Conservation (phyloP, 2,113 vertebrate genomes). For the Channa maculata region DNA sequence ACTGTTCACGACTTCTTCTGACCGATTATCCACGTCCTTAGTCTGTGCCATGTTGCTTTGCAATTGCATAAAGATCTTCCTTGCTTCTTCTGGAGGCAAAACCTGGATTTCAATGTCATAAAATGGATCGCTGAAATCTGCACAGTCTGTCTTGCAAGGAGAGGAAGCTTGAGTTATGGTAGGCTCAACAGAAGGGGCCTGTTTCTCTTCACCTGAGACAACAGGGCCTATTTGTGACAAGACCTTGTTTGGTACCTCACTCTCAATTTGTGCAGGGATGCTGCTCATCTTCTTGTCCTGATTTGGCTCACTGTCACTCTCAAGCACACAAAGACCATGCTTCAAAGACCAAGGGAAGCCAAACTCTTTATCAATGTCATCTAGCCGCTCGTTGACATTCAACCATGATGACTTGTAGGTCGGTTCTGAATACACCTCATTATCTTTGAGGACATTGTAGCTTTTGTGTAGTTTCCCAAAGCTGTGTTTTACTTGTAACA, state of each 20-base stretch:
- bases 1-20: neutral
- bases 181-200: neutral
- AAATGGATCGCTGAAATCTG: constrained; percentile 31
- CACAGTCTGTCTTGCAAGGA: neutral
- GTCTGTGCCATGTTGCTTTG: constrained; percentile 7
- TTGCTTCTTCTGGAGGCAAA: constrained; percentile 70
- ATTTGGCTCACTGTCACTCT: constrained; percentile 17
- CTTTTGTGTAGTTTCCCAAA: neutral
- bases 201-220: neutral
- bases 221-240: neutral
- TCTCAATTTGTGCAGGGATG: neutral
- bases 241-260: neutral
- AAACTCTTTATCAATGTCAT: constrained; percentile 78
- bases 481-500: constrained; percentile 42
- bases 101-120: constrained; percentile 67
- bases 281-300: too few relatives aligned
- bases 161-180: neutral
- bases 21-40: neutral
- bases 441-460: constrained; percentile 58
- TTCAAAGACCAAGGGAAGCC: constrained; percentile 48
- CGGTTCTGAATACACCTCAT: constrained; percentile 44
- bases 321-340: neutral
- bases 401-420: constrained; percentile 75
- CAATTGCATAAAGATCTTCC: constrained; percentile 29
- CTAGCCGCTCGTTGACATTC: constrained; percentile 69